Percentiles rank a stretch among this genome's conserved stretches.
phyloP scores from a whole-genome alignment of 2,888 invertebrate species.

The Steinernema scapterisci region DNA sequence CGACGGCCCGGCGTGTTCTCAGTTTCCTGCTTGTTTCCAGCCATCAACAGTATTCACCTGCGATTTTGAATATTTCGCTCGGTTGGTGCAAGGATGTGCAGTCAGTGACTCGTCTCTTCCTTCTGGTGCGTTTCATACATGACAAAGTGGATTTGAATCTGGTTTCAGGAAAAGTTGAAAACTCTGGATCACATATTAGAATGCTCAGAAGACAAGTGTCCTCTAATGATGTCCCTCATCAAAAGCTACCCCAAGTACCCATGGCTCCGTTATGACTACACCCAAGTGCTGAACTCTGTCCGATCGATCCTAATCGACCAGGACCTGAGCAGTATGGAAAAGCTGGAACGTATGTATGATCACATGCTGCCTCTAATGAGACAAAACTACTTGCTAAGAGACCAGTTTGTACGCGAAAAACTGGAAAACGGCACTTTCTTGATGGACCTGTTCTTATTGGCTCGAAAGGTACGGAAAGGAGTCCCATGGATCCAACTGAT shows the following conservation, averaged over 20 bases:
- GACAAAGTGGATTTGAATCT: not conserved
- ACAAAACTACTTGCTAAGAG: not conserved
- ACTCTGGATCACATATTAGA: not conserved
- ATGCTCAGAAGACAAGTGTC: not conserved
- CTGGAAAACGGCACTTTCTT: not conserved
- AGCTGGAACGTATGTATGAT: not conserved
- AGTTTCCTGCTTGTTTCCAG: not conserved
- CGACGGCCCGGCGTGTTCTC: not conserved
- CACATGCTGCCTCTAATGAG: not conserved
- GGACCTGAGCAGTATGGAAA: not conserved
- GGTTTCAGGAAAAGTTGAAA: not conserved
- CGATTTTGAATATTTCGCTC: not conserved
- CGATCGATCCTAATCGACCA: not conserved
- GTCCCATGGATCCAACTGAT: not conserved
- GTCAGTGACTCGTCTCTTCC: not conserved
- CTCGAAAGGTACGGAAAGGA: conserved; percentile 3
- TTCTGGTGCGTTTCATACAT: not conserved
- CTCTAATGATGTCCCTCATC: not conserved
- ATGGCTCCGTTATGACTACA: not conserved
- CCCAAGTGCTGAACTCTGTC: not conserved
- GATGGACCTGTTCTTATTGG: not conserved
- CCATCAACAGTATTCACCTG: not conserved
- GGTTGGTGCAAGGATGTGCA: not conserved
- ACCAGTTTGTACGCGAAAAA: not conserved
- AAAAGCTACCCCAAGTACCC: not conserved